These are phyloP conservation scores for Drosophila albomicans DNA, from an alignment of 1,140 invertebrate species.

Conservation along the genomic window DNA sequence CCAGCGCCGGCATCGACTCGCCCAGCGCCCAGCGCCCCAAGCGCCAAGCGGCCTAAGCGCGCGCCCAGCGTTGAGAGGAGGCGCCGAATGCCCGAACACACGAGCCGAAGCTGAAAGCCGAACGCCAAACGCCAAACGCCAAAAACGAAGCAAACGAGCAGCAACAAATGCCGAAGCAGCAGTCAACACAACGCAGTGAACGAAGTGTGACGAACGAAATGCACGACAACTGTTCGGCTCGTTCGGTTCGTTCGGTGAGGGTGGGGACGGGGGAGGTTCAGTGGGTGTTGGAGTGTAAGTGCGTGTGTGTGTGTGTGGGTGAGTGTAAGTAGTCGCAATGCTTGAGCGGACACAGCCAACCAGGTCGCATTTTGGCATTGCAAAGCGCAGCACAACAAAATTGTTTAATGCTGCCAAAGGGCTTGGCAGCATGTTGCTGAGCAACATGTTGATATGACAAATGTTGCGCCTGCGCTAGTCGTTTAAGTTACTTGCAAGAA, in stretches of 20 bases:
- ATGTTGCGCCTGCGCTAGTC: slow-evolving; percentile 43
- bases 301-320: slow-evolving; percentile 4
- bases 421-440: slow-evolving; percentile 25
- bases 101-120: neutral
- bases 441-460: slow-evolving; percentile 4
- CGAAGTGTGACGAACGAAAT: neutral
- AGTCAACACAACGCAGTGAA: neutral
- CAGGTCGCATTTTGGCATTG: slow-evolving; percentile 37
- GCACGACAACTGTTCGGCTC: slow-evolving; percentile 10
- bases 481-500: slow-evolving; percentile 7
- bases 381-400: neutral
- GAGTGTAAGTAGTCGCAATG: slow-evolving; percentile 7
- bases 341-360: slow-evolving; percentile 57
- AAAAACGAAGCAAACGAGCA: neutral
- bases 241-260: neutral
- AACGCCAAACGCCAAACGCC: slow-evolving; percentile 13
- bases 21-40: slow-evolving; percentile 51
- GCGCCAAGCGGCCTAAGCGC: slow-evolving; percentile 44
- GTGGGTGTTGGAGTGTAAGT: slow-evolving; percentile 9
- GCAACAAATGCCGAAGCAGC: slow-evolving; percentile 1
- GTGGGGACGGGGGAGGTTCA: neutral
- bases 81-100: neutral
- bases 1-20: slow-evolving; percentile 54
- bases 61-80: slow-evolving; percentile 41
- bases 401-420: slow-evolving; percentile 28